Evolutionary conservation across 2,888 invertebrate genomes (phyloP), one percentile per base, ranked within the genome.

Genomic region (Coremacera marginata): DNA sequence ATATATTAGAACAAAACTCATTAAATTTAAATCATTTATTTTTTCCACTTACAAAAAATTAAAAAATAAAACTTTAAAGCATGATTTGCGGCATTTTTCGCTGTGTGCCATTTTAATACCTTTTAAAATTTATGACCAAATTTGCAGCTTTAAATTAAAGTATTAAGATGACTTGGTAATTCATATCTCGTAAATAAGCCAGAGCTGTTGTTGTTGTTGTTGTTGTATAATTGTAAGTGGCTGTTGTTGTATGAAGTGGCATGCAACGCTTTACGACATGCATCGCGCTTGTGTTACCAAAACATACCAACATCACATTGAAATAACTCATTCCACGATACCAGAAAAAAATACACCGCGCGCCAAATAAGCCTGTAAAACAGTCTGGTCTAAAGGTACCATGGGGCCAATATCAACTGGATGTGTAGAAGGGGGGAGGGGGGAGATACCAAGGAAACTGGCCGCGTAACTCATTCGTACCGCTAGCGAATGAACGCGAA

Each of bases 81-180:
- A 37, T 62, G 27, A 72, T 72, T 72, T 62, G 72, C 27, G 11
- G 49, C 51, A 27, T 51, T 55, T 65, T 63, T 31, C 9, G 25
- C 62, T 9, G 22, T 67, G 27, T 49, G 44, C 73, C 16, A 68
- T 60, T 60, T 72, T 67, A 74, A 74, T 37, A 65, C 31, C 74
- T 85, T 85, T 86, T 86, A 84, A 87, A 87, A 87, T 87, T 87
- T 87, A 87, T 87, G 87, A 87, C 87, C 87, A 87, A 87, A 87
- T 87, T 87, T 87, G 87, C 87, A 87, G 87, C 86, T 87, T 87
- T 87, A 87, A 87, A 87, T 87, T 87, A 87, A 87, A 86, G 87
- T 86, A 87, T 87, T 87, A 87, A 87, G 86, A 86, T 85, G 87
- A 85, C 87, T 86, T 44, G 87, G 86, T 86, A 87, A 87, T 86